These are phyloP conservation scores for Aproaerema taeniolella DNA, from an alignment of 2,888 invertebrate species.

Conservation along the genomic window DNA sequence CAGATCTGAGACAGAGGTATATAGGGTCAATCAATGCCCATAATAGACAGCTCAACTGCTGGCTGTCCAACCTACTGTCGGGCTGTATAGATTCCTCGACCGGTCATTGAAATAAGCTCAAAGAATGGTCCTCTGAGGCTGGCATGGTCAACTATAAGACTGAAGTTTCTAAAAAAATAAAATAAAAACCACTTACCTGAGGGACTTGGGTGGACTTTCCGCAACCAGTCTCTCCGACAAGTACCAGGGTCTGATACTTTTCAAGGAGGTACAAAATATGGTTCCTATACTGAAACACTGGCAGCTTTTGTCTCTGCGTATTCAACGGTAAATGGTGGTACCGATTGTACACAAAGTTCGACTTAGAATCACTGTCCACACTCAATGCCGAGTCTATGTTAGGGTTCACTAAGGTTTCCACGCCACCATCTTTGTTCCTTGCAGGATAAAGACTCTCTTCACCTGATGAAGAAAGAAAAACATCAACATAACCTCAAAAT, in stretches of 20 bases:
- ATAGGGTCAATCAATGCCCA: too few species aligned
- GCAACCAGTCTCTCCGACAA: constrained; percentile 96
- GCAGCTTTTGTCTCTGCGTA: constrained; percentile 89
- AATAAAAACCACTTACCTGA: constrained; percentile 80
- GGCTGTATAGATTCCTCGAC: too few species aligned
- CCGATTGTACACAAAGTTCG: constrained; percentile 90
- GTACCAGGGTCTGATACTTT: constrained; percentile 90
- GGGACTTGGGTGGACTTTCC: constrained; percentile 98
- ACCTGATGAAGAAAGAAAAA: constrained; percentile 27
- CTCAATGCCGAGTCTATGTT: constrained; percentile 56
- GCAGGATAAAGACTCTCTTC: constrained; percentile 47
- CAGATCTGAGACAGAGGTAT: too few species aligned
- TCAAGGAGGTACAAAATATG: constrained; percentile 93
- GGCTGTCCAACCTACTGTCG: too few species aligned
- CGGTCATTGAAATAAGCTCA: too few species aligned
- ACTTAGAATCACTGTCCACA: constrained; percentile 77
- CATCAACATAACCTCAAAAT: constrained; percentile 12
- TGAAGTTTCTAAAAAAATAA: too few species aligned
- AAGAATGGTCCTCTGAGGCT: too few species aligned
- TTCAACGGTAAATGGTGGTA: constrained; percentile 89
- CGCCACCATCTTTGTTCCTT: constrained; percentile 54
- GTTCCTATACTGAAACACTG: constrained; percentile 90
- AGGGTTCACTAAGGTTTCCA: constrained; percentile 59
- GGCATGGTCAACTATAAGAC: too few species aligned
- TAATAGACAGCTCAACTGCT: too few species aligned